Conservation (phyloP, 2,797 vertebrate species). For the Ciconia nigra region DNA sequence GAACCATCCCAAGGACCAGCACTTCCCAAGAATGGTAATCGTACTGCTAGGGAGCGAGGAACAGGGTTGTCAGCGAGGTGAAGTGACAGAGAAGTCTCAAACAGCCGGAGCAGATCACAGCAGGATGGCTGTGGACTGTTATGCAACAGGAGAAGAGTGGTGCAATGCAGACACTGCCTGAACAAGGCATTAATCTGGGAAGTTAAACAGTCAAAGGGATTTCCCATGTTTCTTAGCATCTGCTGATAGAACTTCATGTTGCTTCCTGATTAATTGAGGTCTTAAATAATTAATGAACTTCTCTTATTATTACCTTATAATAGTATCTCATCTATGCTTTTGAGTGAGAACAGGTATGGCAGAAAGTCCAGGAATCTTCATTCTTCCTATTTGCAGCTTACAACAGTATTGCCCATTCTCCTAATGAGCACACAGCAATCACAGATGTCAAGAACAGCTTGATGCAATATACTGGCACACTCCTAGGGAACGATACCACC, state of each 20-base stretch:
- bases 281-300: not conserved
- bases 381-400: not conserved
- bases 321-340: not conserved
- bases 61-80: rapidly evolving
- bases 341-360: not conserved
- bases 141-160: not conserved
- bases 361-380: not conserved
- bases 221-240: not conserved
- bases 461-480: not conserved
- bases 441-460: not conserved
- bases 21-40: not conserved
- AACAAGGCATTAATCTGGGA: not conserved
- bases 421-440: not conserved
- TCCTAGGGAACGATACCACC: not conserved
- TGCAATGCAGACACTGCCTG: conserved; percentile 27
- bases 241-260: not conserved
- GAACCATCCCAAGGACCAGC: not conserved
- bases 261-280: not conserved
- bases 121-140: not conserved
- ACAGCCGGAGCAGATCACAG: not conserved
- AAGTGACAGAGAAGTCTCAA: not conserved
- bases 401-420: not conserved
- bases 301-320: not conserved
- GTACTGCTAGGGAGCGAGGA: not conserved
- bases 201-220: not conserved